Conservation (phyloP, 2,113 vertebrate species). For the Columbina picui region DNA sequence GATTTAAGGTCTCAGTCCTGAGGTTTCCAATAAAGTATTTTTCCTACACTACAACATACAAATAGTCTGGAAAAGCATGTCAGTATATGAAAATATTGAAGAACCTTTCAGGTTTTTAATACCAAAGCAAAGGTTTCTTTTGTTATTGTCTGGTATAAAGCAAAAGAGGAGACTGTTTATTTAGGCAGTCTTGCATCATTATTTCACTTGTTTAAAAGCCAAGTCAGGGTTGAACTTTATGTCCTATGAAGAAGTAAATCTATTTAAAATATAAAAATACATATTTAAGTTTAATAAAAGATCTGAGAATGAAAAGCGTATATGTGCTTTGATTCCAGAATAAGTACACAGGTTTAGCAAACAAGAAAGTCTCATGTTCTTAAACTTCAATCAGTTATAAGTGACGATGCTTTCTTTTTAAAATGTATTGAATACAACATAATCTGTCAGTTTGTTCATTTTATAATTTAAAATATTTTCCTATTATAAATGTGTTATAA, state of each 20-base stretch:
- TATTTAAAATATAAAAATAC: not conserved
- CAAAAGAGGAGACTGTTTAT: not conserved
- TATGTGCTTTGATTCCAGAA: conserved; percentile 8
- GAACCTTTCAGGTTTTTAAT: not conserved
- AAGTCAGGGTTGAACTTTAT: not conserved
- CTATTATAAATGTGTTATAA: not conserved
- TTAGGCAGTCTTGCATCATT: not conserved
- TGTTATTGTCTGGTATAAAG: not conserved
- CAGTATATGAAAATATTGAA: not conserved
- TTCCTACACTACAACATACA: not conserved
- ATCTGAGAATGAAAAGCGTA: not conserved
- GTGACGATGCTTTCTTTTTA: not conserved
- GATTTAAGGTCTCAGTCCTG: not conserved
- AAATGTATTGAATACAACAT: not conserved
- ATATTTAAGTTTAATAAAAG: not conserved
- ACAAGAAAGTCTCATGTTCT: not conserved
- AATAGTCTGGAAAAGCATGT: not conserved
- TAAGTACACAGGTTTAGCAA: not conserved
- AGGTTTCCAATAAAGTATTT: not conserved
- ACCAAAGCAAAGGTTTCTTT: not conserved
- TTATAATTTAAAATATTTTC: not conserved
- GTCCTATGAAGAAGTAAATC: not conserved
- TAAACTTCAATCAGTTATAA: not conserved
- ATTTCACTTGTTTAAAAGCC: not conserved
- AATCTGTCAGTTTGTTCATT: not conserved